phyloP scores from a whole-genome alignment of 2,797 vertebrate species.

The Darevskia mixta region DNA sequence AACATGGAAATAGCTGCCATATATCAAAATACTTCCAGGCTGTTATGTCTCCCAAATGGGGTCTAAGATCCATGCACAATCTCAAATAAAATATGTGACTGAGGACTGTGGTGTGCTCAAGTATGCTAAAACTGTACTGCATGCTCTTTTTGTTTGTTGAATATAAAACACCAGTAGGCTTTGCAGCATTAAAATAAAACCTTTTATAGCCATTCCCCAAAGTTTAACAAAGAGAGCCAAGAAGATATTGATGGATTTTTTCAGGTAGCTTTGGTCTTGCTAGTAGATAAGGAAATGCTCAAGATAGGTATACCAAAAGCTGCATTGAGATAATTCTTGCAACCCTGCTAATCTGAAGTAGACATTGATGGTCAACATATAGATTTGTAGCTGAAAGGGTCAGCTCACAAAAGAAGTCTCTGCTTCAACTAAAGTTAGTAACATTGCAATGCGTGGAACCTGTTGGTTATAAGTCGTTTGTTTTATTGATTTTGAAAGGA shows the following conservation, averaged over 20 bases:
- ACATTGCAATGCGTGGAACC: neutral
- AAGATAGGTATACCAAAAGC: accelerated
- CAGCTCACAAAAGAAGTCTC: neutral
- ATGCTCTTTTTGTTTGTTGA: slow-evolving; percentile 26
- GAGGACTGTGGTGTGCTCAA: slow-evolving; percentile 43
- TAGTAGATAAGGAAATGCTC: neutral
- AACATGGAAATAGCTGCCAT: slow-evolving; percentile 22
- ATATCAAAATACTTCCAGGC: slow-evolving; percentile 36
- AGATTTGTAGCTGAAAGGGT: neutral
- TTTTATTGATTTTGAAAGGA: neutral
- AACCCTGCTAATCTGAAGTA: neutral
- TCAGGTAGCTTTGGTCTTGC: slow-evolving; percentile 7
- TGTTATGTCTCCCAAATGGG: slow-evolving; percentile 26
- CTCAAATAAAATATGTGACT: slow-evolving; percentile 42
- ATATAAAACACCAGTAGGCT: slow-evolving; percentile 18
- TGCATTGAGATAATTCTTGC: neutral
- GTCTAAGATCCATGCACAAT: slow-evolving; percentile 4
- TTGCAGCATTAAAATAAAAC: slow-evolving; percentile 20
- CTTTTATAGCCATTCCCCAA: slow-evolving; percentile 40
- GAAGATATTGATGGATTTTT: neutral
- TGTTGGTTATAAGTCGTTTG: neutral
- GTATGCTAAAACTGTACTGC: slow-evolving; percentile 34
- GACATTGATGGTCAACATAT: slow-evolving; percentile 10
- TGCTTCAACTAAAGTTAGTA: neutral
- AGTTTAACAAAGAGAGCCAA: slow-evolving; percentile 16